Base-by-base conservation (phyloP, 2,888 invertebrate genomes). In the Strigamia transsilvanica region DNA sequence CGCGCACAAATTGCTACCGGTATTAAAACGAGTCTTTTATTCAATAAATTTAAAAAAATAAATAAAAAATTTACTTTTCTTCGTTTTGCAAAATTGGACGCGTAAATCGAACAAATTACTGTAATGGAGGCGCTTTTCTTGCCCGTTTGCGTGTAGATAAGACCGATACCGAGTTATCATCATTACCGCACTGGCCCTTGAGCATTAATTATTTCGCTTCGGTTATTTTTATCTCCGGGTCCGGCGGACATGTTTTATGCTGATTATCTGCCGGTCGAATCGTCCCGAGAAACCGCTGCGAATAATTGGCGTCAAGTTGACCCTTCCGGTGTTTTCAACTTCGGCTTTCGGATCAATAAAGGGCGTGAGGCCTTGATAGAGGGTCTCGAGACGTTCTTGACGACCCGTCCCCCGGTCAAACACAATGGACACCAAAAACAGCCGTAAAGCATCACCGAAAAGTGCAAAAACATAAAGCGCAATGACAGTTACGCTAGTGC, bases 1-100 rank as follows among this genome's bases (percentile, higher is more conserved):
- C 73, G 73, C 73, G 73, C 61, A 27, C 73, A 73, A 73, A 73
- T 73, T 73, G 73, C 73, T 73, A 73, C 73, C 32, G 73, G 56
- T 56, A 56, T 56, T 56, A 32, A 27, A 32, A 73, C 73, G 23
- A n/a, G 27, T 73, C 73, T 23, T 73, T 32, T 23, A 73, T 73
- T 73, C 27, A 73, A 73, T 32, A 73, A 51, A 51, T 18, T 51
- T 38, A 9, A 38, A 38, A 38, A 38, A 38, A 38, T 2, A 38
- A 38, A 38, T n/a, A 38, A 38, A 5, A 38, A 38, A 38, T 5
- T 9, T 34, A 34, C 2, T 9, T 56, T 56, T 0, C 15, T 46
- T 46, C 46, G 15, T 46, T 27, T 46, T 46, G 46, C 46, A 46
- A 18, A 38, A 38, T 38, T 38, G 38, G 38, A 38, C 6, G 0